Evolutionary conservation across 2,113 vertebrate genomes (phyloP).

Genomic region (Mesitornis unicolor): DNA sequence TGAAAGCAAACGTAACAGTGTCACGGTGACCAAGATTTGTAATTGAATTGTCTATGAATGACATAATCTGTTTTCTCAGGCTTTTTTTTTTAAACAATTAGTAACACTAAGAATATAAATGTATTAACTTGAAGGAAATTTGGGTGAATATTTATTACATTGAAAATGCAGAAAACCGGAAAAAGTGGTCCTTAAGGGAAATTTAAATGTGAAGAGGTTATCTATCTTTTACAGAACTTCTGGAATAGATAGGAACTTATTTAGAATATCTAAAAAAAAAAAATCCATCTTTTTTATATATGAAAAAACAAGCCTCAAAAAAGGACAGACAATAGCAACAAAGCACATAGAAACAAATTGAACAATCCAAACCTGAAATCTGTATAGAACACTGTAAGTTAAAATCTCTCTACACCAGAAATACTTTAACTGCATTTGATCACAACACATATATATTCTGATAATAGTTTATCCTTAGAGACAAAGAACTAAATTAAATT

Average conservation of each 20-base stretch:
- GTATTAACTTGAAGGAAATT: neutral
- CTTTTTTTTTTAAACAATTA: neutral
- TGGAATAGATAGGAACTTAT: neutral
- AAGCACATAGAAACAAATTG: neutral
- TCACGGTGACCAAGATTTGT: neutral
- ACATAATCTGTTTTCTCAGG: neutral
- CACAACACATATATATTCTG: neutral
- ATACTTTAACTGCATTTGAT: neutral
- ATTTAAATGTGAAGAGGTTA: neutral
- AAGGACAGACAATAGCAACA: neutral
- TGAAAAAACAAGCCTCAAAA: neutral
- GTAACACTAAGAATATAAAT: neutral
- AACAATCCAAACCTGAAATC: conserved; percentile 14
- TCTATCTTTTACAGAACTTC: neutral
- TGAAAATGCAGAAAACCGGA: neutral
- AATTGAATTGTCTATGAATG: neutral
- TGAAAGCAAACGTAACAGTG: neutral
- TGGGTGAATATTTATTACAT: neutral
- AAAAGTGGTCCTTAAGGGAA: neutral
- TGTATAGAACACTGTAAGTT: neutral
- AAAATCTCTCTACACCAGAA: neutral
- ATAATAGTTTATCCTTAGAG: neutral
- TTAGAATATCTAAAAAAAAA: neutral
- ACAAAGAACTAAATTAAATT: neutral
- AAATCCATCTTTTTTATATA: neutral